These are phyloP conservation scores for Phymorhynchus buccinoides DNA, from an alignment of 1,140 invertebrate genomes.

Conservation along the genomic window DNA sequence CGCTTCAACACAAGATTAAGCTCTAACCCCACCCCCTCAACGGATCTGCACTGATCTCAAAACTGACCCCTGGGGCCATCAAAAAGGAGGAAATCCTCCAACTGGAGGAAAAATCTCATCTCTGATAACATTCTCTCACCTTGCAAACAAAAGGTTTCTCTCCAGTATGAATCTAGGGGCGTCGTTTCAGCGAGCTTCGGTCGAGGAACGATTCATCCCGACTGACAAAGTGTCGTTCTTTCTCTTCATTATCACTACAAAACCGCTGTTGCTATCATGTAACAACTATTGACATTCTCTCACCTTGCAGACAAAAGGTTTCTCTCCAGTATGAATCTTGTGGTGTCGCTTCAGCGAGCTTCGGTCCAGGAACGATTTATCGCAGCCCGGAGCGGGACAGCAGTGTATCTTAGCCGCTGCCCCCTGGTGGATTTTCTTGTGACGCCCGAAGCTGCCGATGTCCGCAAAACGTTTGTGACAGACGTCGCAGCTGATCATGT, in stretches of 20 bases:
- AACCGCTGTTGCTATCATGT: too few species aligned
- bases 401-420: slow-evolving; percentile 20
- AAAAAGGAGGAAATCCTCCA: too few species aligned
- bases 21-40: too few species aligned
- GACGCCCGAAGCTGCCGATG: slow-evolving; percentile 34
- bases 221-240: too few species aligned
- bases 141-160: slow-evolving; percentile 43
- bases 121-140: too few species aligned
- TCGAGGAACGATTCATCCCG: slow-evolving; percentile 45
- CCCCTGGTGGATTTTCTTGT: slow-evolving; percentile 41
- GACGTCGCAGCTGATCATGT: slow-evolving; percentile 34
- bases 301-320: slow-evolving; percentile 43
- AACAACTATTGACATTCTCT: too few species aligned
- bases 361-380: slow-evolving; percentile 43
- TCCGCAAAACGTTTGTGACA: slow-evolving; percentile 39
- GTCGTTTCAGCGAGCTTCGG: slow-evolving; percentile 41
- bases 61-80: too few species aligned
- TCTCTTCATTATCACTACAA: too few species aligned
- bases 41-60: too few species aligned
- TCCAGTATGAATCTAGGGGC: slow-evolving; percentile 83
- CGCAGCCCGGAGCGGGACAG: slow-evolving; percentile 38
- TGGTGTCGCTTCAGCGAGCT: slow-evolving; percentile 41
- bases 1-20: too few species aligned
- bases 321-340: slow-evolving; percentile 83
- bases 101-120: too few species aligned